Percentiles rank a stretch among this genome's conserved stretches.
Evolutionary conservation across 2,888 invertebrate genomes (phyloP).

Genomic region (Brenthis hecate): DNA sequence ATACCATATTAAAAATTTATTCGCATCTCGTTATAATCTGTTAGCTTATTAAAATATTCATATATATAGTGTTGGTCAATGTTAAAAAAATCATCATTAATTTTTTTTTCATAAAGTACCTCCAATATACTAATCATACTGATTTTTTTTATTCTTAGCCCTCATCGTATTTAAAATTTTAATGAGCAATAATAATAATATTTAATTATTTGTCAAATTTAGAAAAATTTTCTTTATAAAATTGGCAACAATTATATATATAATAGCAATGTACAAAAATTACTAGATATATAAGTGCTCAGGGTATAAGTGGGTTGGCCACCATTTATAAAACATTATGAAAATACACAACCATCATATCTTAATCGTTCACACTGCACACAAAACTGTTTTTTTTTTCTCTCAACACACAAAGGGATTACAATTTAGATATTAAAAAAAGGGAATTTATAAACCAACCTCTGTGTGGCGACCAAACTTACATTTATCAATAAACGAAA

Average conservation of each 20-base stretch:
- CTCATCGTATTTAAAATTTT: slow-evolving; percentile 2
- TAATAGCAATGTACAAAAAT: slow-evolving; percentile 53
- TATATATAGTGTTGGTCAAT: no score
- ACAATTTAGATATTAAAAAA: no score
- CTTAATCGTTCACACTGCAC: slow-evolving; percentile 6
- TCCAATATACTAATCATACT: not conserved
- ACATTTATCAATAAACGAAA: no score
- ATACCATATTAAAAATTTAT: no score
- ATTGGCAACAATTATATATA: slow-evolving; percentile 74
- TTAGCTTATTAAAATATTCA: no score
- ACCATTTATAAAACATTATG: slow-evolving; percentile 42
- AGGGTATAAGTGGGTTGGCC: slow-evolving; percentile 30
- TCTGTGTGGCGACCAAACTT: no score
- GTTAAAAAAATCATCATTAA: not conserved
- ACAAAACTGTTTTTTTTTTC: no score
- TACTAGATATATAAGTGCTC: slow-evolving; percentile 36
- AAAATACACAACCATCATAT: slow-evolving; percentile 34
- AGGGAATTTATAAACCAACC: no score
- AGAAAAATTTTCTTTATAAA: slow-evolving; percentile 45
- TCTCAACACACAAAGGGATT: no score
- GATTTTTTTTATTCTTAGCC: slow-evolving; percentile 1
- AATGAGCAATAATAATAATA: slow-evolving; percentile 48
- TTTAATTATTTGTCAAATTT: slow-evolving; percentile 35
- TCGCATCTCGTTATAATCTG: no score
- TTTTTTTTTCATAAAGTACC: not conserved